Conservation (phyloP, 2,113 vertebrate species). For the Gobio gobio region DNA sequence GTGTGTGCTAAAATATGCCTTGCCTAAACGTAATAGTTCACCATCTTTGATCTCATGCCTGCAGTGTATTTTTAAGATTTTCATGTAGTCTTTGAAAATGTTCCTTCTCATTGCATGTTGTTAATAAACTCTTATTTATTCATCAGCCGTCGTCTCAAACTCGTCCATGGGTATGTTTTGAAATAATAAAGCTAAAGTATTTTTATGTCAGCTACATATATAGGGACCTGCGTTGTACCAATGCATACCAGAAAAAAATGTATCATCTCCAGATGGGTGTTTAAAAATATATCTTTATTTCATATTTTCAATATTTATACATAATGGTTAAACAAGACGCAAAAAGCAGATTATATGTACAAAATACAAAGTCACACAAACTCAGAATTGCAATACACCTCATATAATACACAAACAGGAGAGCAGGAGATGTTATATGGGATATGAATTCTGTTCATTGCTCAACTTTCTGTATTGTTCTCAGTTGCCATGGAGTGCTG, state of each 20-base stretch:
- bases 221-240: too few relatives aligned
- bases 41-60: constrained; percentile 4
- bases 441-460: not conserved
- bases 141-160: not conserved
- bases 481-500: constrained; percentile 7
- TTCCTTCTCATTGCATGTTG: constrained; percentile 45
- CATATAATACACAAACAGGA: not conserved
- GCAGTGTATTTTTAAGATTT: constrained; percentile 11
- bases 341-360: not conserved
- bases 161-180: not conserved
- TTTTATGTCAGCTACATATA: not conserved
- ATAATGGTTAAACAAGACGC: not conserved
- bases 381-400: not conserved
- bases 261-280: not conserved
- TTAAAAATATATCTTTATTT: constrained; percentile 2
- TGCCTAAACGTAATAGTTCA: constrained; percentile 29
- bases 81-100: constrained; percentile 32
- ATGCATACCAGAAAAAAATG: not conserved
- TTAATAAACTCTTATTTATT: constrained; percentile 46
- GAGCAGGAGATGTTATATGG: not conserved
- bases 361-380: not conserved
- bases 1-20: constrained; percentile 26
- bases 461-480: not conserved
- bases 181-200: not conserved
- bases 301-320: not conserved